Conservation (phyloP, 2,797 vertebrate genomes). For the Cygnus olor region DNA sequence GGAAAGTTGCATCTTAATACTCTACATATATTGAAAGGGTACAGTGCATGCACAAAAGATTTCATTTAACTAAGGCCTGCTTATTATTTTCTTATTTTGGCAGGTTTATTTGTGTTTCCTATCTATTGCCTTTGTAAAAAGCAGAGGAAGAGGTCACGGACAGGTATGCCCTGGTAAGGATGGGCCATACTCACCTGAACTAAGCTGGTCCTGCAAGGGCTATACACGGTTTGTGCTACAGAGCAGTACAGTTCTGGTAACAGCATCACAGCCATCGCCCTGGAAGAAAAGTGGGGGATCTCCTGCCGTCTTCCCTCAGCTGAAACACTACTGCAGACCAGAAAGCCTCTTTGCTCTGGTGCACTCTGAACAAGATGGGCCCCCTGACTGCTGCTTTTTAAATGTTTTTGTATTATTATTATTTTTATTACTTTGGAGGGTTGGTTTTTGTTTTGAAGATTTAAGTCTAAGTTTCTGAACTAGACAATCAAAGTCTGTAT, state of each 20-base stretch:
- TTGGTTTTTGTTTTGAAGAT: not conserved
- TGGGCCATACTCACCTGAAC: conserved; percentile 7
- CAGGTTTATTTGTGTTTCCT: conserved; percentile 94
- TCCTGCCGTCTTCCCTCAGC: conserved; percentile 46
- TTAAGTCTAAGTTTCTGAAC: conserved; percentile 71
- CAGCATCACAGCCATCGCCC: conserved; percentile 31
- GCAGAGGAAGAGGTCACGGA: conserved; percentile 90
- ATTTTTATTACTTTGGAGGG: not conserved
- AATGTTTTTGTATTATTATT: not conserved
- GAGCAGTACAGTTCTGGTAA: conserved; percentile 63
- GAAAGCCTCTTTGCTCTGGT: conserved; percentile 69
- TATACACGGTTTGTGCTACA: conserved; percentile 25
- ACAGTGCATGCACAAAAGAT: not conserved
- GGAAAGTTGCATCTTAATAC: not conserved
- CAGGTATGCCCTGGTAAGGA: conserved; percentile 83
- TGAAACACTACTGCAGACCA: conserved; percentile 70
- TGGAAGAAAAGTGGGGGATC: conserved; percentile 38
- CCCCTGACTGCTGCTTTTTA: conserved; percentile 79
- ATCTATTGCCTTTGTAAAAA: conserved; percentile 97
- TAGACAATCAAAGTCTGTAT: conserved; percentile 76
- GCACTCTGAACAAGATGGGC: conserved; percentile 71
- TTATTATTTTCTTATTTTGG: conserved; percentile 8
- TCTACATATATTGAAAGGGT: rapidly evolving
- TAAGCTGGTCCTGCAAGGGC: conserved; percentile 64
- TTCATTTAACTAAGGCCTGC: not conserved